Evolutionary conservation across 2,888 invertebrate species (phyloP).

Genomic region (Orthosia gracilis): DNA sequence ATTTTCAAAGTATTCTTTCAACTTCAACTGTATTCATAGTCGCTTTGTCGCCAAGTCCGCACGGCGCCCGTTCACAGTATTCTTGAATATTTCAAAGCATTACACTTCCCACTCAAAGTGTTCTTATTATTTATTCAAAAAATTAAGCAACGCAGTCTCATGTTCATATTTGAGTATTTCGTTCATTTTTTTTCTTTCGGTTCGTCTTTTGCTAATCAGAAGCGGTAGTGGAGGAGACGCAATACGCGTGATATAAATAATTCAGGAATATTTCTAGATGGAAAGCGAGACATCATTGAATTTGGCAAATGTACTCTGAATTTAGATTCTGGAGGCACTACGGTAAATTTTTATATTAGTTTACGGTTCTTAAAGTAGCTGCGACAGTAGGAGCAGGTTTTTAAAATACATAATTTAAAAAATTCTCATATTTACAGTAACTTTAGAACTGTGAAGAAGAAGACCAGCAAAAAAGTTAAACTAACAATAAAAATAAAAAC

Average conservation of each 20-base stretch:
- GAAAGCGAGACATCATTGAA: conserved; percentile 42
- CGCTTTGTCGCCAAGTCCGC: conserved; percentile 61
- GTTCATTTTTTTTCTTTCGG: conserved; percentile 44
- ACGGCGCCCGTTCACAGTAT: conserved; percentile 64
- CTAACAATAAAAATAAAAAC: too few relatives aligned
- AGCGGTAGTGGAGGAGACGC: conserved; percentile 43
- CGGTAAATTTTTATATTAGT: conserved; percentile 34
- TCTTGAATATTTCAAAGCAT: conserved; percentile 78
- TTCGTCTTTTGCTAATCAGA: conserved; percentile 58
- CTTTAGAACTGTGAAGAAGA: too few relatives aligned
- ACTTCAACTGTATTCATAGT: conserved; percentile 38
- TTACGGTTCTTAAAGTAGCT: conserved; percentile 18
- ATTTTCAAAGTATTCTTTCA: conserved; percentile 51
- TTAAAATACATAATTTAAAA: too few relatives aligned
- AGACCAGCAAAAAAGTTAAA: too few relatives aligned
- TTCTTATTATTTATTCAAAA: conserved; percentile 77
- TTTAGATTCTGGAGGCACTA: conserved; percentile 40
- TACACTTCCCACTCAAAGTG: conserved; percentile 74
- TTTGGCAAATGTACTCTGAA: conserved; percentile 56
- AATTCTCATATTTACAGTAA: too few relatives aligned
- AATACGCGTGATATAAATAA: conserved; percentile 59
- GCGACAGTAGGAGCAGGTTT: background rate
- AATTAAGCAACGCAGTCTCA: conserved; percentile 73
- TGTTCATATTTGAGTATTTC: conserved; percentile 63
- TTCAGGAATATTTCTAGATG: conserved; percentile 45